phyloP scores from a whole-genome alignment of 2,888 invertebrate species.

The Drosophila suboccidentalis region DNA sequence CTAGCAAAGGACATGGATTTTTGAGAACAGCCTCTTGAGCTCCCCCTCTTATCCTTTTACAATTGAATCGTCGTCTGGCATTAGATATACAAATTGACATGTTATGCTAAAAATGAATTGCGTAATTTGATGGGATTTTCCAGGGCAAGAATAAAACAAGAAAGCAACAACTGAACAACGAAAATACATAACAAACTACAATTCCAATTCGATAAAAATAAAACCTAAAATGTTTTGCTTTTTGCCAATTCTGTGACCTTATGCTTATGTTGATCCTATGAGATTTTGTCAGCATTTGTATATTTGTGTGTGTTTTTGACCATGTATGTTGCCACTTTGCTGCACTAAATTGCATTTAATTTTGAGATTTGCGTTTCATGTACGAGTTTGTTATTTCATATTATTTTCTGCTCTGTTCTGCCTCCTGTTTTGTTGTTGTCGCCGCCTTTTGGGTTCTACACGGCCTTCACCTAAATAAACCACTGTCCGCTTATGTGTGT shows the following conservation, averaged over 20 bases:
- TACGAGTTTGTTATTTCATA: constrained; percentile 24
- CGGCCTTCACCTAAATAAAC: constrained; percentile 77
- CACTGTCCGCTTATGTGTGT: constrained; percentile 39
- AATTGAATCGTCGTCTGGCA: constrained; percentile 37
- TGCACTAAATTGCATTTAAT: constrained; percentile 80
- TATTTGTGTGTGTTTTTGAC: constrained; percentile 13
- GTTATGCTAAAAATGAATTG: constrained; percentile 78
- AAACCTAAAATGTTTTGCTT: constrained; percentile 46
- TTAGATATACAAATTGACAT: constrained; percentile 73
- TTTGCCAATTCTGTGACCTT: constrained; percentile 33
- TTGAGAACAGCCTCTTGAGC: constrained; percentile 20
- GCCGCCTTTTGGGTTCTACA: constrained; percentile 40
- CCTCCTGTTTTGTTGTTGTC: constrained; percentile 27
- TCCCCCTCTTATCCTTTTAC: constrained; percentile 10
- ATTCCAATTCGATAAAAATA: constrained; percentile 41
- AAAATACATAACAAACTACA: constrained; percentile 37
- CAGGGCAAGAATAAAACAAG: background rate
- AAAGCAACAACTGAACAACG: background rate
- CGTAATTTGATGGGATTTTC: constrained; percentile 65
- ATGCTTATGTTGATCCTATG: constrained; percentile 60
- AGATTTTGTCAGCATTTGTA: constrained; percentile 33
- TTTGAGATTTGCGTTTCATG: constrained; percentile 66
- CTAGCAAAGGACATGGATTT: constrained; percentile 43
- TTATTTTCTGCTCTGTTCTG: constrained; percentile 23
- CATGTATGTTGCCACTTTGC: constrained; percentile 70